Percentiles rank a stretch among this genome's conserved stretches.
These are phyloP conservation scores for Notodonta ziczac DNA, from an alignment of 2,888 invertebrate species.

Conservation along the genomic window DNA sequence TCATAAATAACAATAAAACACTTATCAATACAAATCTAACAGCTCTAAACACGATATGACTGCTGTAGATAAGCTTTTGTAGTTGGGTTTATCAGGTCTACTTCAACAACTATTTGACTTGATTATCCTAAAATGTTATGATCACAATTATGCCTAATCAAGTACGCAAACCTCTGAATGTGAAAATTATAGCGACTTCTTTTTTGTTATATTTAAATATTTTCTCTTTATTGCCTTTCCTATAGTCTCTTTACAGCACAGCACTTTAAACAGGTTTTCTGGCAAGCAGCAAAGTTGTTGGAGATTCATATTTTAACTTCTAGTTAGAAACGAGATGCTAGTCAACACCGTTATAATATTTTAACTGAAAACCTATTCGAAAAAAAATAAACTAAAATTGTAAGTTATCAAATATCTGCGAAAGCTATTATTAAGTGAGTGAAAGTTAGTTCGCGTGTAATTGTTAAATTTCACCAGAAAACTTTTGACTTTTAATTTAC, in stretches of 20 bases:
- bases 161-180: no score
- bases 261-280: constrained; percentile 7
- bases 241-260: neutral
- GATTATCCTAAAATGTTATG: no score
- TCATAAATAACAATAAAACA: no score
- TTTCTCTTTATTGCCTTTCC: neutral
- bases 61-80: no score
- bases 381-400: constrained; percentile 16
- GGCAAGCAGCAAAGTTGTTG: constrained; percentile 43
- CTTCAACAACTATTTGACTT: no score
- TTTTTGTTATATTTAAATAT: neutral
- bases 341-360: constrained; percentile 43
- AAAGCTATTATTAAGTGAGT: constrained; percentile 1
- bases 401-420: constrained; percentile 1
- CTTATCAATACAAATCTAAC: no score
- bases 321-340: constrained; percentile 47
- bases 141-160: no score
- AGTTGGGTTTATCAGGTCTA: no score
- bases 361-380: constrained; percentile 25
- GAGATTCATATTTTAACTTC: constrained; percentile 43
- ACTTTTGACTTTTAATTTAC: neutral
- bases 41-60: no score
- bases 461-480: constrained; percentile 5
- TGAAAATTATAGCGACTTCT: neutral
- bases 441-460: constrained; percentile 3